Conservation (phyloP, 2,888 invertebrate genomes). For the Conchocele bisecta region DNA sequence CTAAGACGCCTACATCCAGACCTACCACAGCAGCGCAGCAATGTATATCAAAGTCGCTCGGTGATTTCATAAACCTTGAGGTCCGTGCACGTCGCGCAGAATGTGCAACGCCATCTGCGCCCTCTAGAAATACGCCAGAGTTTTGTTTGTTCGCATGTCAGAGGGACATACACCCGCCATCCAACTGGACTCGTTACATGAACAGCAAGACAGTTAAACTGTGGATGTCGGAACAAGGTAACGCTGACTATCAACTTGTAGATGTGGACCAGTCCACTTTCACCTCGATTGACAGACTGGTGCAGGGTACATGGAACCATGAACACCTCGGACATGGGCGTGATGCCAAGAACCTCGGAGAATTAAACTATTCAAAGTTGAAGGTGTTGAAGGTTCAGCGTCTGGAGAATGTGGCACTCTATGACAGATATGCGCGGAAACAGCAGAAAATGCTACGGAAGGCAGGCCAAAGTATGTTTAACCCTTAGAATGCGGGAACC, state of each 20-base stretch:
- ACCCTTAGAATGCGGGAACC: no score
- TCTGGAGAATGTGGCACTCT: slow-evolving; percentile 68
- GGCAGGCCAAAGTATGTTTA: slow-evolving; percentile 42
- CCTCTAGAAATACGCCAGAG: slow-evolving; percentile 50
- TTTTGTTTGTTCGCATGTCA: slow-evolving; percentile 51
- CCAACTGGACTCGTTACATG: slow-evolving; percentile 57
- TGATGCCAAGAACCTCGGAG: slow-evolving; percentile 59
- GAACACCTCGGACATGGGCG: slow-evolving; percentile 61
- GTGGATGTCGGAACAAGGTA: slow-evolving; percentile 43
- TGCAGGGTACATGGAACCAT: slow-evolving; percentile 60
- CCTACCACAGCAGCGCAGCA: no score
- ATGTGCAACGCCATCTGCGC: slow-evolving; percentile 47
- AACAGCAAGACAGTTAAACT: slow-evolving; percentile 43
- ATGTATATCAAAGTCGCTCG: no score
- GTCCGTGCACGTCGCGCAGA: slow-evolving; percentile 37
- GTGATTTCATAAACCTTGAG: no score
- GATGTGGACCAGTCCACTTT: slow-evolving; percentile 48
- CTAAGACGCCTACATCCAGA: no score
- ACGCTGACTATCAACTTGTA: slow-evolving; percentile 14
- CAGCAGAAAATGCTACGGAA: slow-evolving; percentile 60
- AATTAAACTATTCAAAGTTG: slow-evolving; percentile 38
- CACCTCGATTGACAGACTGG: slow-evolving; percentile 50
- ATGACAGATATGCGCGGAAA: slow-evolving; percentile 58
- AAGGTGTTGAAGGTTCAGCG: slow-evolving; percentile 66
- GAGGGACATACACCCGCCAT: slow-evolving; percentile 41